Conservation (phyloP, 2,113 vertebrate genomes). For the Montifringilla adamsi region DNA sequence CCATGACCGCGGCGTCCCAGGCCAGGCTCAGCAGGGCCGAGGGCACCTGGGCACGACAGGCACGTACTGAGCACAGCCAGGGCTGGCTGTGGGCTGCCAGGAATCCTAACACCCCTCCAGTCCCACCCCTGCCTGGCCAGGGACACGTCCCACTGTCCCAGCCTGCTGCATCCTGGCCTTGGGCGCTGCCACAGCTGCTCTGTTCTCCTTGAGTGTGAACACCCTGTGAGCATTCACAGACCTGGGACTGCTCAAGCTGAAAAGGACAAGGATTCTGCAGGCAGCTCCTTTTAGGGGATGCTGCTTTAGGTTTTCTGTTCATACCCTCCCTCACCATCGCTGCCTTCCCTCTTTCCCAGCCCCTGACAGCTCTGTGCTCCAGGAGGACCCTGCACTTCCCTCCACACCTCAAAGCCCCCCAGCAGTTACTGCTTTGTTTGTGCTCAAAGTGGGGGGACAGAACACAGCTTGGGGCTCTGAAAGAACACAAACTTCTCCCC, state of each 20-base stretch:
- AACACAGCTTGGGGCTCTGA: background rate
- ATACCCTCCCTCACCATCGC: accelerated
- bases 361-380: background rate
- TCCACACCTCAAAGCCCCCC: background rate
- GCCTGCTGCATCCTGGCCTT: accelerated
- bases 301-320: background rate
- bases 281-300: background rate
- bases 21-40: constrained; percentile 85
- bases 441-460: background rate
- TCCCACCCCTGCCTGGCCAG: background rate
- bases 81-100: accelerated
- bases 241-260: accelerated
- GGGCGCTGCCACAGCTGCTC: background rate
- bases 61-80: background rate
- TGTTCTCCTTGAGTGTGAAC: accelerated
- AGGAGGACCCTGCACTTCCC: background rate
- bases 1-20: constrained; percentile 84
- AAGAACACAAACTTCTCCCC: background rate
- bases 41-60: constrained; percentile 78
- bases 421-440: background rate
- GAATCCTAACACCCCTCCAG: accelerated
- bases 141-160: accelerated
- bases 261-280: background rate
- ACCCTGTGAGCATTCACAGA: accelerated
- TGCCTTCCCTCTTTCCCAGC: background rate